Evolutionary conservation across 2,113 vertebrate species (phyloP).

Genomic region (Alethe diademata): DNA sequence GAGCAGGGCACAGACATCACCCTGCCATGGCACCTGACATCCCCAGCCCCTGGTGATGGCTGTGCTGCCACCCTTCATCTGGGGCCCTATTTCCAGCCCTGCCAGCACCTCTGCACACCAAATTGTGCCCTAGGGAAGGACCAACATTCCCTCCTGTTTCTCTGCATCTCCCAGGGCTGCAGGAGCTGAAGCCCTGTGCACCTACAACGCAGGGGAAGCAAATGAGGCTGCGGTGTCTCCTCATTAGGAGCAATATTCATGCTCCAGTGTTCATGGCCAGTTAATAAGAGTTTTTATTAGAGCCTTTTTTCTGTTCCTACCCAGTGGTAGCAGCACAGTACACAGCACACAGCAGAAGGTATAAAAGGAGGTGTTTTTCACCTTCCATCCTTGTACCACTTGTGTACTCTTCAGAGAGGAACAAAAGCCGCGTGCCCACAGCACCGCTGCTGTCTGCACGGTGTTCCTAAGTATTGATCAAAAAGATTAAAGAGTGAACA

Average conservation of each 20-base stretch:
- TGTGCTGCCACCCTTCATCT: not conserved
- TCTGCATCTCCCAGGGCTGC: not conserved
- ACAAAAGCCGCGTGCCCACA: not conserved
- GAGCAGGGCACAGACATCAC: not conserved
- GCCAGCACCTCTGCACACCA: not conserved
- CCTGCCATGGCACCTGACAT: fast-evolving
- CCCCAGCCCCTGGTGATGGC: not conserved
- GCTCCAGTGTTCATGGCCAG: not conserved
- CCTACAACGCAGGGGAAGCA: not conserved
- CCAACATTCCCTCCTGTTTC: not conserved
- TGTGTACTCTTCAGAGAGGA: not conserved
- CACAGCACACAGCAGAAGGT: not conserved
- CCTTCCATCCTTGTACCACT: not conserved
- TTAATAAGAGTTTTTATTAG: constrained; percentile 29
- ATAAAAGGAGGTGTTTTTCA: not conserved
- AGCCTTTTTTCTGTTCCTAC: not conserved
- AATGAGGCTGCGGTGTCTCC: not conserved
- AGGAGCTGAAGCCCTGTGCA: not conserved
- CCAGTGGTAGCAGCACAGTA: not conserved
- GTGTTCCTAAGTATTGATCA: not conserved
- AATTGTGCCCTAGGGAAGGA: fast-evolving
- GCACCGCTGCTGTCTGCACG: not conserved
- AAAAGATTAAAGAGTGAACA: not conserved
- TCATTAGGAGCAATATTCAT: constrained; percentile 33
- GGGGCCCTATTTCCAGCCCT: not conserved